These are phyloP conservation scores for Ptilorrhoa leucosticta DNA, from an alignment of 2,113 vertebrate genomes.

Conservation along the genomic window DNA sequence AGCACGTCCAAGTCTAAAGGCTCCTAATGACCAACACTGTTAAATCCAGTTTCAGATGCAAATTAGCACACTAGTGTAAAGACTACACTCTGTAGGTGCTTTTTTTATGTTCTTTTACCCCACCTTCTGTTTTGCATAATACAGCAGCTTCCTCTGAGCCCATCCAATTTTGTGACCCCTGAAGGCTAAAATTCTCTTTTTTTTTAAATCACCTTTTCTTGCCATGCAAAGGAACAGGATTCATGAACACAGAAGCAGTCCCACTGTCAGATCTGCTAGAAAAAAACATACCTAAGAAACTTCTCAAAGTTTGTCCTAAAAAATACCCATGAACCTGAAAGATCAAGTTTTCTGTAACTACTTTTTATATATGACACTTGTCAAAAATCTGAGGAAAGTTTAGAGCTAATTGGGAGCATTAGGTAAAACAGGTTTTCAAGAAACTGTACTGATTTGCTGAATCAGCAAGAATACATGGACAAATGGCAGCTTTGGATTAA, in stretches of 20 bases:
- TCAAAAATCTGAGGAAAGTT: neutral
- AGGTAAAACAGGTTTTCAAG: neutral
- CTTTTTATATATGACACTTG: neutral
- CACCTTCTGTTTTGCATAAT: neutral
- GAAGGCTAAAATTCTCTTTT: neutral
- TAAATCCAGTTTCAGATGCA: neutral
- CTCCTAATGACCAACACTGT: neutral
- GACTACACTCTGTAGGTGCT: rapidly evolving
- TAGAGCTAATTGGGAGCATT: neutral
- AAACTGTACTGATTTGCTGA: neutral
- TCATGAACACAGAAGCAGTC: neutral
- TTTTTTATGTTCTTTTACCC: neutral
- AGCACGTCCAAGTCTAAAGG: neutral
- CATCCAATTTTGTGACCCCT: neutral
- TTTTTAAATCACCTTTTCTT: neutral
- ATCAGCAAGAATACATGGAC: neutral
- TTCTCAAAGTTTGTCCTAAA: neutral
- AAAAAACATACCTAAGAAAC: neutral
- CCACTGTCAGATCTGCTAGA: neutral
- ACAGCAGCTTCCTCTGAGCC: neutral
- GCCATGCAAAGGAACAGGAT: neutral
- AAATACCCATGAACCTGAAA: neutral
- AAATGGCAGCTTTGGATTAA: neutral
- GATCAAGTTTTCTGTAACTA: neutral
- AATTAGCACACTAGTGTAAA: neutral